Percentiles rank a stretch among this genome's conserved stretches.
Evolutionary conservation across 1,140 invertebrate genomes (phyloP).

Genomic region (Sitobion miscanthi): DNA sequence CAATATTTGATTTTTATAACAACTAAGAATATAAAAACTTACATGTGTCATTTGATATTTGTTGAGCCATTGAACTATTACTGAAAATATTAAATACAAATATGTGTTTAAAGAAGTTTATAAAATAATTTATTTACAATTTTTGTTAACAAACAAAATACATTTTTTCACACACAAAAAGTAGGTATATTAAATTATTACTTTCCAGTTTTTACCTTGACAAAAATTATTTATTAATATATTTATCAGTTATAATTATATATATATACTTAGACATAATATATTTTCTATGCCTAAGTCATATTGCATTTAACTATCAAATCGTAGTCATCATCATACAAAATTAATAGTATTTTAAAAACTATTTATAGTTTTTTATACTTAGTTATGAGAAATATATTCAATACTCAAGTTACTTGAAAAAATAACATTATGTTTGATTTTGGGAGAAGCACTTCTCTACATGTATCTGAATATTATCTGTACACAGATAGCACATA

Average conservation of each 20-base stretch:
- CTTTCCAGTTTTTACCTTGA: constrained; percentile 25
- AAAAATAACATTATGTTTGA: constrained; percentile 20
- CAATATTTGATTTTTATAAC: neutral
- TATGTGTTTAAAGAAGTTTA: neutral
- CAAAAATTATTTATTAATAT: neutral
- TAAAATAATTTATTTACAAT: neutral
- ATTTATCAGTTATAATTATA: neutral
- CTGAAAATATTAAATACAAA: constrained; percentile 36
- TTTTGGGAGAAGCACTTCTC: neutral
- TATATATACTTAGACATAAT: neutral
- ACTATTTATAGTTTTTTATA: neutral
- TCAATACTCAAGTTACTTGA: constrained; percentile 1
- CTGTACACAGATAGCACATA: neutral
- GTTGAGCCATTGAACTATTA: neutral
- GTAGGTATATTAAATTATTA: neutral
- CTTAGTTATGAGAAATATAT: neutral
- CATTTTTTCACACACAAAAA: neutral
- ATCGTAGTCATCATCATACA: neutral
- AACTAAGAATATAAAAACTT: neutral
- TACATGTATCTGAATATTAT: neutral
- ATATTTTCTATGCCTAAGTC: neutral
- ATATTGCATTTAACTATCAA: neutral
- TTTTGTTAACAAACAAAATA: neutral
- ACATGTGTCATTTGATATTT: constrained; percentile 17
- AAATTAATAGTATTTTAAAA: neutral